phyloP scores from a whole-genome alignment of 2,888 invertebrate genomes.

The Sinhomidia bicolor region DNA sequence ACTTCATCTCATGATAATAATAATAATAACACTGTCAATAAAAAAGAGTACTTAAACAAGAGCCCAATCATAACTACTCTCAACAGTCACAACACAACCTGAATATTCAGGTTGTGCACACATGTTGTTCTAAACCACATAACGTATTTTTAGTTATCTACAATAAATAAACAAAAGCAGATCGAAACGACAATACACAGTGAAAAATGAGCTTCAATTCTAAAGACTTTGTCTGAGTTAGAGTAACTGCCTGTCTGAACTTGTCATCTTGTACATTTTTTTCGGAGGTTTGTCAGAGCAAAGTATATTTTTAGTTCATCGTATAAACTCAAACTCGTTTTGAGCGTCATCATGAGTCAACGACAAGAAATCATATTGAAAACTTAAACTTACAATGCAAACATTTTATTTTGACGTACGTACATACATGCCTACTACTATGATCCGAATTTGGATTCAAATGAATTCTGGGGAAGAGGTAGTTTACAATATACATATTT shows the following conservation, averaged over 20 bases:
- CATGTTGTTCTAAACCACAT: neutral
- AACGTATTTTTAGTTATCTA: neutral
- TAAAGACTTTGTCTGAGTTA: neutral
- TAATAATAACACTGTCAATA: constrained; percentile 11
- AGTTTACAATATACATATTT: no score
- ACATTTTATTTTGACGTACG: no score
- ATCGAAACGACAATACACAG: neutral
- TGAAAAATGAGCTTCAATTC: neutral
- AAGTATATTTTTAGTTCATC: neutral
- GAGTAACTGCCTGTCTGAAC: neutral
- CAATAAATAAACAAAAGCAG: neutral
- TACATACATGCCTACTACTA: no score
- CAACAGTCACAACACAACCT: no score
- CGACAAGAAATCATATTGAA: no score
- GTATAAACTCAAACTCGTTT: neutral
- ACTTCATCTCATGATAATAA: neutral
- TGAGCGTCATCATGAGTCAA: no score
- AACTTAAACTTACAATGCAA: no score
- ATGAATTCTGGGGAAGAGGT: no score
- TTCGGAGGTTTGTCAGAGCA: neutral
- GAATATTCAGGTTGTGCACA: neutral
- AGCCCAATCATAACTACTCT: no score
- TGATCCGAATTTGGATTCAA: no score
- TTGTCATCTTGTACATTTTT: neutral
- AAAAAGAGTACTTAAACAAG: constrained; percentile 8